These are phyloP conservation scores for Manis pentadactyla DNA, from an alignment of 2,797 vertebrate genomes.

Conservation along the genomic window DNA sequence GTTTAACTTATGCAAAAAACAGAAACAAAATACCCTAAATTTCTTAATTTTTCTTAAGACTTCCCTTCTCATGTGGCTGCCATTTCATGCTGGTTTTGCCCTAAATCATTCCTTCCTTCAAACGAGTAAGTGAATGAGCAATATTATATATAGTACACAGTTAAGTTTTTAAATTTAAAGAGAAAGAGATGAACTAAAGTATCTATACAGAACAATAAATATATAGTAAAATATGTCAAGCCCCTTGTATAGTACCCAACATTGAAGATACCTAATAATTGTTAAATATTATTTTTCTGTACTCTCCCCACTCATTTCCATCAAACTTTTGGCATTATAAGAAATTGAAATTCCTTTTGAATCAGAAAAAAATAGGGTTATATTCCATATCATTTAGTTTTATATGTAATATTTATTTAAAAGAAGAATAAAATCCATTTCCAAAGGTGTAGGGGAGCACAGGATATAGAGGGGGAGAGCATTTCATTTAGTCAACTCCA, in stretches of 20 bases:
- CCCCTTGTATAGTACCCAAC: neutral
- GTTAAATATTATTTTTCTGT: neutral
- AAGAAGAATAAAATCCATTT: slow-evolving; percentile 32
- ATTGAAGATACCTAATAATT: neutral
- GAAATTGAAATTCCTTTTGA: slow-evolving; percentile 29
- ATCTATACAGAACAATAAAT: neutral
- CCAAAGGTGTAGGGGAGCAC: neutral
- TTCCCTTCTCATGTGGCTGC: neutral
- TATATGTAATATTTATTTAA: neutral
- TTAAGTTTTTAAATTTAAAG: neutral
- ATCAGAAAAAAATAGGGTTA: neutral
- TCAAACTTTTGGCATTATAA: neutral
- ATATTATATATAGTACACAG: neutral
- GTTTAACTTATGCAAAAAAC: neutral
- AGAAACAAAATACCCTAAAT: neutral
- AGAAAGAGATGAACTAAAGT: neutral
- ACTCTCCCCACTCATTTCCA: neutral
- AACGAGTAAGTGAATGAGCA: neutral
- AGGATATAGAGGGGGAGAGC: neutral
- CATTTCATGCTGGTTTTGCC: neutral
- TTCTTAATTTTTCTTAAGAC: neutral
- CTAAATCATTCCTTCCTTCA: slow-evolving; percentile 14
- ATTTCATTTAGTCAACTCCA: neutral
- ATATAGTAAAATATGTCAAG: neutral
- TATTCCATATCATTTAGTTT: neutral